Conservation (phyloP, 1,140 invertebrate genomes). For the Saccostrea glomerata region DNA sequence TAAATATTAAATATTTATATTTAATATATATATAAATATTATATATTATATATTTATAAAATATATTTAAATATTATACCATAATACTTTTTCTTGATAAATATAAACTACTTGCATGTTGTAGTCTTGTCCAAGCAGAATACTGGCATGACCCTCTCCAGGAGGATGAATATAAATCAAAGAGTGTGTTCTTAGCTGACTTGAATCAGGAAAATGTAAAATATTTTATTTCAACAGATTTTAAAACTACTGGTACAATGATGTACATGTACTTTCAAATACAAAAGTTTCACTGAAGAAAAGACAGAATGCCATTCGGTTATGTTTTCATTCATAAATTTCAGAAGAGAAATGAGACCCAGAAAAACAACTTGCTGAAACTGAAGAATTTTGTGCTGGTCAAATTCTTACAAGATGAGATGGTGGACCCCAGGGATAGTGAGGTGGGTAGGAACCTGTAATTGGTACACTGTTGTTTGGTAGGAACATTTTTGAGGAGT, state of each 20-base stretch:
- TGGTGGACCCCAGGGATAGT: slow-evolving; percentile 93
- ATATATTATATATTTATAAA: too few relatives aligned
- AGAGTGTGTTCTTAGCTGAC: slow-evolving; percentile 94
- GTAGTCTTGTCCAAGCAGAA: slow-evolving; percentile 92
- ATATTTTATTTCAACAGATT: neutral
- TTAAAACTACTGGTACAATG: too few relatives aligned
- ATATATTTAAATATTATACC: too few relatives aligned
- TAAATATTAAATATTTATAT: too few relatives aligned
- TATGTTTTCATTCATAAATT: slow-evolving; percentile 28
- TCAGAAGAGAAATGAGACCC: slow-evolving; percentile 81
- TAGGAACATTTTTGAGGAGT: too few relatives aligned
- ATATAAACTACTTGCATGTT: neutral
- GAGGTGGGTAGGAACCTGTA: slow-evolving; percentile 79
- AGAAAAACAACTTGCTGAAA: slow-evolving; percentile 87
- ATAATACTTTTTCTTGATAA: too few relatives aligned
- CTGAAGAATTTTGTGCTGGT: slow-evolving; percentile 95
- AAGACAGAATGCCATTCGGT: neutral
- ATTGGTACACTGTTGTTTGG: neutral
- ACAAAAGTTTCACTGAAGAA: neutral
- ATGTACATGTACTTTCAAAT: neutral
- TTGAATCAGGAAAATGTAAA: slow-evolving; percentile 93
- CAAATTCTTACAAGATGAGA: slow-evolving; percentile 93
- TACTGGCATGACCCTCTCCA: slow-evolving; percentile 99
- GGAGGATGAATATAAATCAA: slow-evolving; percentile 87
- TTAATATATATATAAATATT: too few relatives aligned